Evolutionary conservation across 2,113 vertebrate species (phyloP), one percentile per base, ranked within the genome.

Genomic region (Macquaria australasica): DNA sequence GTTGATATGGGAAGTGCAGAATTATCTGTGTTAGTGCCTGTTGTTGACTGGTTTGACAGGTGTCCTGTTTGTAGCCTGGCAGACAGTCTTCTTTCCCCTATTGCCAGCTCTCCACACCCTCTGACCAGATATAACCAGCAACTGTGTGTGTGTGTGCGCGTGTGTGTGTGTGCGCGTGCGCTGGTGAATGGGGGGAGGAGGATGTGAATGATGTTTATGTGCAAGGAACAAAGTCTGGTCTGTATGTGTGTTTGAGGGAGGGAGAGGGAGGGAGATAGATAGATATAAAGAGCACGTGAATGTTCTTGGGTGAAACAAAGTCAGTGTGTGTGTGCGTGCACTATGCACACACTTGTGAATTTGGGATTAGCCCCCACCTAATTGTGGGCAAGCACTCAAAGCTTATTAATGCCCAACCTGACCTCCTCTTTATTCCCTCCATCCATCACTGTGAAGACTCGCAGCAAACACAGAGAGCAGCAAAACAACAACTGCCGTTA

Each of bases 401-500:
- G 75, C 87, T 79, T 90, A 92, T 93, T 95, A 93, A 93, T 89
- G 89, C 87, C 85, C 77, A 84, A 81, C 89, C 88, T 86, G 89
- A 92, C 93, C 91, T 94, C 80, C 78, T 89, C 88, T 87, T 89
- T 93, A 92, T 92, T 94, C 93, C 90, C 86, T 80, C 92, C 93
- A 93, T 95, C 90, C 92, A 96, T 96, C 95, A 95, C 60, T 71
- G 79, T 66, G 23, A 89, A 6, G 88, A 90, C 81, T 85, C 2
- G 31, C 72, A 89, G 73, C 86, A 90, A 87, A 89, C 90, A 86
- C 70, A 73, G 72, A 81, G 73, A 81, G 80, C 72, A 87, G 91
- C 92, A 95, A 96, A 97, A 94, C 82, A 96, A 96, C 89, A 93
- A 93, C 94, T 91, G 95, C 92, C 78, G 85, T 94, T 94, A 90